These are phyloP conservation scores for Caenorhabditis wallacei DNA, from an alignment of 2,888 invertebrate species.

Conservation along the genomic window DNA sequence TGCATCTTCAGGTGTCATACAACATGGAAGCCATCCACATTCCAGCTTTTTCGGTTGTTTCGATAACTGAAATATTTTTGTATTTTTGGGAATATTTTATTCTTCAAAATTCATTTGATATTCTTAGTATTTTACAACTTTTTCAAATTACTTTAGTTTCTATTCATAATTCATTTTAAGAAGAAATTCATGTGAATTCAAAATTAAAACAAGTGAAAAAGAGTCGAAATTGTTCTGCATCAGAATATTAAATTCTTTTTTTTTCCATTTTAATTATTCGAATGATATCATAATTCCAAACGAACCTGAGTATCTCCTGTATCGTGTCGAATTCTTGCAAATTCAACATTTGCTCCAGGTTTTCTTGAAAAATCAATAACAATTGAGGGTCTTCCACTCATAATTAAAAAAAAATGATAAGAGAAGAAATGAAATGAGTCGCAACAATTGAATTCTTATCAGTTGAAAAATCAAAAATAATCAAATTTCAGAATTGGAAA, in stretches of 20 bases:
- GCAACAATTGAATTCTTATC: slow-evolving; percentile 32
- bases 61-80: slow-evolving; percentile 27
- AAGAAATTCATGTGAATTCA: neutral
- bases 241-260: neutral
- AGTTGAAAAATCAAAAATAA: neutral
- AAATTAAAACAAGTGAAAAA: neutral
- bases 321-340: slow-evolving; percentile 23
- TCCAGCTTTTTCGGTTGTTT: slow-evolving; percentile 60
- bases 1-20: slow-evolving; percentile 74
- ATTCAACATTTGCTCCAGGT: slow-evolving; percentile 14
- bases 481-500: slow-evolving; percentile 54
- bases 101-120: neutral
- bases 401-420: slow-evolving; percentile 5
- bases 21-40: slow-evolving; percentile 76
- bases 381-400: slow-evolving; percentile 50
- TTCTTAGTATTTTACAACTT: neutral
- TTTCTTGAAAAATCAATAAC: slow-evolving; percentile 49
- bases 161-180: no score
- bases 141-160: neutral
- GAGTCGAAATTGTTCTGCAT: neutral
- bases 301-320: slow-evolving; percentile 32
- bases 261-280: neutral
- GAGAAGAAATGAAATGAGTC: neutral
- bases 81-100: neutral
- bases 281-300: neutral